Percentiles rank a stretch among this genome's conserved stretches.
Evolutionary conservation across 2,888 invertebrate species (phyloP).

Genomic region (Hololepta plana): DNA sequence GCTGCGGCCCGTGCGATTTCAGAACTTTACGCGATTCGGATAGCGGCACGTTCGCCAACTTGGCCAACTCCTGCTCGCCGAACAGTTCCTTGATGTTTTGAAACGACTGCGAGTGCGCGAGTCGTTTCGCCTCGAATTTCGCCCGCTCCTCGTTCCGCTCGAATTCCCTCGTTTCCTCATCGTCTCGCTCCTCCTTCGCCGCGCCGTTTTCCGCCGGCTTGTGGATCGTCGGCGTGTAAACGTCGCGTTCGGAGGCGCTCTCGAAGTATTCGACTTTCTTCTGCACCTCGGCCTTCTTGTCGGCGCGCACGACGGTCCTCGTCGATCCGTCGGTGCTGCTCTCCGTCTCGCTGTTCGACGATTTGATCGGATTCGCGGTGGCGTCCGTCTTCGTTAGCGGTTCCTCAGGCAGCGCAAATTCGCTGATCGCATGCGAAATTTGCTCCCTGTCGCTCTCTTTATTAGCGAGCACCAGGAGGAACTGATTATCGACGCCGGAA

Average conservation of each 20-base stretch:
- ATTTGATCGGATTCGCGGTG: constrained; percentile 24
- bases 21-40: constrained; percentile 27
- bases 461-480: constrained; percentile 27
- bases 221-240: constrained; percentile 25
- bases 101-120: constrained; percentile 51
- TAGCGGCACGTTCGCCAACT: constrained; percentile 35
- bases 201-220: constrained; percentile 26
- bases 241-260: constrained; percentile 36
- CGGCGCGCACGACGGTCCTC: constrained; percentile 42
- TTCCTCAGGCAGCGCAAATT: constrained; percentile 28
- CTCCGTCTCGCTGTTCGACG: constrained; percentile 48
- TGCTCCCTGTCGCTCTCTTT: constrained; percentile 16
- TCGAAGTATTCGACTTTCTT: constrained; percentile 70
- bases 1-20: constrained; percentile 29
- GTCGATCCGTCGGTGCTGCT: constrained; percentile 57
- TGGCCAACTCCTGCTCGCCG: constrained; percentile 49
- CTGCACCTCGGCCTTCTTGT: constrained; percentile 42
- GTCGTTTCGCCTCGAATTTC: constrained; percentile 17
- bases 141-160: constrained; percentile 13
- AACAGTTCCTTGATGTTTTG: constrained; percentile 67
- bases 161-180: constrained; percentile 14
- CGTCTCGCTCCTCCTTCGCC: constrained; percentile 11
- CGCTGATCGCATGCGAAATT: constrained; percentile 25
- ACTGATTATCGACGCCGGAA: constrained; percentile 21
- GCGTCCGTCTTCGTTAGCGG: constrained; percentile 18